Evolutionary conservation across 2,888 invertebrate species (phyloP).

Genomic region (Lasioglossum villosulum): DNA sequence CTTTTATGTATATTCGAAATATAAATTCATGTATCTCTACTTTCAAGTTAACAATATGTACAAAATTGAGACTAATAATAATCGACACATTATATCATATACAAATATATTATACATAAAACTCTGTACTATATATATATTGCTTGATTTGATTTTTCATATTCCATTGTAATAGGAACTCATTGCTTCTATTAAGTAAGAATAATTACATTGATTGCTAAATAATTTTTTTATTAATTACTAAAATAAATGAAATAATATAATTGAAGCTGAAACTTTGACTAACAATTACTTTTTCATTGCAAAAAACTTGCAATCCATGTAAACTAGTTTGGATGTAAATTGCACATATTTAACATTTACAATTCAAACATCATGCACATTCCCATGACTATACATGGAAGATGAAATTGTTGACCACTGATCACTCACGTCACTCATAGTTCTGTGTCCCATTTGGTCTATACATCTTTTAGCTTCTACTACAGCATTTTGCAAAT

Average conservation of each 20-base stretch:
- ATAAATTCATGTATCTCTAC: conserved; percentile 8
- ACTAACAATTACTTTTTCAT: not conserved
- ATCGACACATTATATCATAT: not conserved
- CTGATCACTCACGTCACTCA: conserved; percentile 81
- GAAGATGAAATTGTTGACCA: conserved; percentile 80
- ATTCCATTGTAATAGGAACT: not conserved
- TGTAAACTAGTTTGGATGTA: conserved; percentile 53
- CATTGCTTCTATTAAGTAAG: not conserved
- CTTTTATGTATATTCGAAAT: not conserved
- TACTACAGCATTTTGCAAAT: conserved; percentile 81
- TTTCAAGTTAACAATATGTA: conserved; percentile 22
- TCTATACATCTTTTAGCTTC: conserved; percentile 81
- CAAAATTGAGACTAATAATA: conserved; percentile 7
- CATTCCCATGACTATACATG: conserved; percentile 79
- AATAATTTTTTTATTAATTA: not conserved
- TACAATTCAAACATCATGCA: conserved; percentile 80
- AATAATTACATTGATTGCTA: not conserved
- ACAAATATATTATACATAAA: conserved; percentile 2
- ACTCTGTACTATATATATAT: not conserved
- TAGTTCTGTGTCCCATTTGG: conserved; percentile 79
- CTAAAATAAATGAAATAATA: conserved; percentile 4
- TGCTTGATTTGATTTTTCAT: not conserved
- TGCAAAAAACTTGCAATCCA: not conserved
- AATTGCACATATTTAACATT: conserved; percentile 35
- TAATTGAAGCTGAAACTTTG: not conserved